Conservation (phyloP, 2,797 vertebrate genomes). For the Ammospiza maritima region DNA sequence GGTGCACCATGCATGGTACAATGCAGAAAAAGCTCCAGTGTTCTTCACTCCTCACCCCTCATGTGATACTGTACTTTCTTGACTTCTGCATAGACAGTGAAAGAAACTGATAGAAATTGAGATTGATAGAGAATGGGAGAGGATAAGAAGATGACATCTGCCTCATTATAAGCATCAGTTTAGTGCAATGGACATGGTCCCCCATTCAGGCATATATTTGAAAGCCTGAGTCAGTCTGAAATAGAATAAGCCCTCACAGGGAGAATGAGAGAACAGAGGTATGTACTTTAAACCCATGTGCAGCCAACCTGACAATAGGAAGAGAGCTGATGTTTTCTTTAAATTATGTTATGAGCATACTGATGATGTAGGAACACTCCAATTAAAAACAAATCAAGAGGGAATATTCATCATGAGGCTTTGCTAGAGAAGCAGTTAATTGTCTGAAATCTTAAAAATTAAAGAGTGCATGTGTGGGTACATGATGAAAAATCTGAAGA, state of each 20-base stretch:
- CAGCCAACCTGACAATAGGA: background rate
- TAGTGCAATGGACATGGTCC: background rate
- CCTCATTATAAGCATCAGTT: background rate
- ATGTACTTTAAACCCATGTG: background rate
- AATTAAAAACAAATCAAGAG: slow-evolving; percentile 27
- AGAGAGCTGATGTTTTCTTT: background rate
- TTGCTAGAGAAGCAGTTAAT: background rate
- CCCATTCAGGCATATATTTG: background rate
- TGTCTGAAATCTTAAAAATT: slow-evolving; percentile 16
- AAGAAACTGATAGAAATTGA: background rate
- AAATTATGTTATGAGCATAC: background rate
- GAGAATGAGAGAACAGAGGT: background rate
- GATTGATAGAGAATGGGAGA: background rate
- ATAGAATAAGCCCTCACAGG: background rate
- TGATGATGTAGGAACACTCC: background rate
- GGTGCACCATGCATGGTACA: background rate
- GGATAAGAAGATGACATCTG: background rate
- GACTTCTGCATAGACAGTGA: background rate
- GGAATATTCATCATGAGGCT: background rate
- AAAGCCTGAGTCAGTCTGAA: background rate
- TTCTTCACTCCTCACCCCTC: background rate
- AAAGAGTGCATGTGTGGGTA: background rate
- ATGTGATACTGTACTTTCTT: background rate
- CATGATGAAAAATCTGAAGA: background rate
- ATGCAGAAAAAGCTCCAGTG: background rate